Evolutionary conservation across 2,797 vertebrate genomes (phyloP).

Genomic region (Oreochromis grahami): DNA sequence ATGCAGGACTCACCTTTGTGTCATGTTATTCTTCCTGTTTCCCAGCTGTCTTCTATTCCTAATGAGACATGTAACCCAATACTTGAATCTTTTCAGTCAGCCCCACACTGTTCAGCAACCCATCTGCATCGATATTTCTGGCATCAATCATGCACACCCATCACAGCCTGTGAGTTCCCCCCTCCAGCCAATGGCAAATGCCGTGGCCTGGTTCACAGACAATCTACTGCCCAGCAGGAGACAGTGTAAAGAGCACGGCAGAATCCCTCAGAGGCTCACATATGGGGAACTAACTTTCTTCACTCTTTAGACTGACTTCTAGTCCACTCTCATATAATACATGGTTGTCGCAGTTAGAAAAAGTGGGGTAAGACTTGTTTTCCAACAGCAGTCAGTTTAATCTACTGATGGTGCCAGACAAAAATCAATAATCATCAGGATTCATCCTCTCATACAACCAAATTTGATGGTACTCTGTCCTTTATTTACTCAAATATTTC

Average conservation of each 20-base stretch:
- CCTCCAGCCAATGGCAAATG: conserved; percentile 3
- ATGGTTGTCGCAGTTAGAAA: background rate
- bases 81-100: background rate
- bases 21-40: background rate
- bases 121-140: background rate
- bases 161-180: background rate
- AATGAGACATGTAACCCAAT: conserved; percentile 1
- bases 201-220: conserved; percentile 41
- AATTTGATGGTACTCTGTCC: background rate
- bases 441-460: background rate
- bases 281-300: background rate
- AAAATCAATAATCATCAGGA: background rate
- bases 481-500: background rate
- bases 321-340: background rate
- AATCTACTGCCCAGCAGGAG: conserved; percentile 24
- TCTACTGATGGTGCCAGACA: background rate
- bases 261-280: conserved; percentile 1
- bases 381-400: background rate
- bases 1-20: background rate
- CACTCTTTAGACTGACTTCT: background rate
- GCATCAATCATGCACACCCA: background rate
- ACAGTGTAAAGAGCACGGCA: background rate
- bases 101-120: background rate
- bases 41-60: background rate
- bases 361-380: background rate